Evolutionary conservation across 2,888 invertebrate species (phyloP).

Genomic region (Machimus rusticus): DNA sequence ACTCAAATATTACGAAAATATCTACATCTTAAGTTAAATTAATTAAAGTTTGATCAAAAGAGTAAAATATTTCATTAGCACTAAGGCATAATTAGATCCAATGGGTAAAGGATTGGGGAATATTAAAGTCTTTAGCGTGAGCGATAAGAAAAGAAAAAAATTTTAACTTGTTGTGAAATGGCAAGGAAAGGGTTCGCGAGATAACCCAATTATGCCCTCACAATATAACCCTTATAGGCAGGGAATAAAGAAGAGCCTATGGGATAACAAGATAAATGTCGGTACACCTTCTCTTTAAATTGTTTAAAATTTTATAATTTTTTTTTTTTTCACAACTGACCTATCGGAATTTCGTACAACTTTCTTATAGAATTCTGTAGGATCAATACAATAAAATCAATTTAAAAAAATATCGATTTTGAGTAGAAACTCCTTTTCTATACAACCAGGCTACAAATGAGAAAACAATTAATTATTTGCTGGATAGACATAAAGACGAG

Average conservation of each 20-base stretch:
- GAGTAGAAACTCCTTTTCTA: too few relatives aligned
- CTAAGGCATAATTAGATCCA: neutral
- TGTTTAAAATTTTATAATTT: neutral
- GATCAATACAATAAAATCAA: too few relatives aligned
- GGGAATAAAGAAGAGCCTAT: neutral
- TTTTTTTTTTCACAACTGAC: neutral
- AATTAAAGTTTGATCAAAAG: neutral
- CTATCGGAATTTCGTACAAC: neutral
- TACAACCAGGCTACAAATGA: too few relatives aligned
- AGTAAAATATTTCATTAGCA: neutral
- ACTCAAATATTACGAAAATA: neutral
- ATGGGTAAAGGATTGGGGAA: neutral
- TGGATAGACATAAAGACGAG: too few relatives aligned
- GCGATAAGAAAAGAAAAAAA: neutral
- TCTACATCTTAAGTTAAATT: neutral
- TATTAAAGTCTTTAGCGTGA: neutral
- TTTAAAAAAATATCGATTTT: too few relatives aligned
- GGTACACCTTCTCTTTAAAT: neutral
- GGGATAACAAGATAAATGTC: neutral
- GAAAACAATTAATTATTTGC: too few relatives aligned
- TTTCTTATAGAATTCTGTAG: neutral
- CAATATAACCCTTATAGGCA: neutral
- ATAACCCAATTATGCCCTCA: neutral
- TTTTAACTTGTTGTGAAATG: neutral
- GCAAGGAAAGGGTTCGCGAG: neutral